Evolutionary conservation across 2,888 invertebrate species (phyloP), one percentile per base, ranked within the genome.

Genomic region (Escarpia spicata): DNA sequence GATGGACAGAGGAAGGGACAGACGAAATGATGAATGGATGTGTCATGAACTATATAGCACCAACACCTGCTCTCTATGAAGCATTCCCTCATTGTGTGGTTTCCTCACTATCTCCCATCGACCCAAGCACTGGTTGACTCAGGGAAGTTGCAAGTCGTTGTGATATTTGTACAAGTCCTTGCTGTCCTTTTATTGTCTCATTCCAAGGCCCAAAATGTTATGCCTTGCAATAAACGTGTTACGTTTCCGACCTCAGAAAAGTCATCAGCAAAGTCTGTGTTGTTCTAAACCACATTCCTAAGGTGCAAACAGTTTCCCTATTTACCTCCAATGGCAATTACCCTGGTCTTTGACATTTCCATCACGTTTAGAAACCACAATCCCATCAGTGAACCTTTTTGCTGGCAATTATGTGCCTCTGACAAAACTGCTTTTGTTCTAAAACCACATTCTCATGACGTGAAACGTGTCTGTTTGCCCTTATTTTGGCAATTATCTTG

Each of bases 251-350:
- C 75, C 75, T 26, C 75, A 75, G 75, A 75, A 75, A 75, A 26
- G 19, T 75, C 75, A 75, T 75, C 75, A 75, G 19, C 75, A 4
- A 75, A 15, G 26, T 75, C 75, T 75, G 19, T 19, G 75, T 75
- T 75, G 26, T 75, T 75, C 75, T 75, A 75, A 75, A 75, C 75
- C 75, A 75, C 75, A 75, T 75, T 75, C 75, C 26, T n/a, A 75
- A 75, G 75, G 75, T 75, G 75, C 19, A 26, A 75, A 75, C 75
- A n/a, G n/a, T 75, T 75, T 75, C 75, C 75, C 75, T 75, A n/a
- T 75, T 19, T 75, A 75, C 75, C 75, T 26, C 75, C 6, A 26
- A 37, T 15, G 75, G 75, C 75, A 75, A 75, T 75, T 75, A 75
- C 75, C 75, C 75, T 75, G 26, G 75, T 75, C 75, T 26, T 75